phyloP scores from a whole-genome alignment of 2,797 vertebrate genomes.

The Odontamblyopus lacepedii region DNA sequence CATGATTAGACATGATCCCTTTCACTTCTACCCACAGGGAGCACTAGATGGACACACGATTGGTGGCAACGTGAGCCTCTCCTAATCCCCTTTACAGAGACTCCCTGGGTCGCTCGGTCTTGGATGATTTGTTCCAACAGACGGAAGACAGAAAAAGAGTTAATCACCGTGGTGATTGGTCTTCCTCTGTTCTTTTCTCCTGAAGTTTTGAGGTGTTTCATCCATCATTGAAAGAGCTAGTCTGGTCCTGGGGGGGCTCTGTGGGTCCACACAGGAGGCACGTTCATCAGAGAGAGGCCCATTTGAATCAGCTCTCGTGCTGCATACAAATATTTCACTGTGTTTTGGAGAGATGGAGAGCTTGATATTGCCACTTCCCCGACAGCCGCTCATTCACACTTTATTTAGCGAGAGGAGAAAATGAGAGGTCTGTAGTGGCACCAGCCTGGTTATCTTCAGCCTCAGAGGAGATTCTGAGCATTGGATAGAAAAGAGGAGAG shows the following conservation, averaged over 20 bases:
- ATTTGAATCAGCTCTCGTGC: conserved; percentile 48
- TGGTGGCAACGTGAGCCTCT: conserved; percentile 45
- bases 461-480: conserved; percentile 47
- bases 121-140: conserved; percentile 55
- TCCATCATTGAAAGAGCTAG: conserved; percentile 56
- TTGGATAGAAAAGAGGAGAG: conserved; percentile 39
- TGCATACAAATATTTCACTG: conserved; percentile 68
- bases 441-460: conserved; percentile 44
- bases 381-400: conserved; percentile 37
- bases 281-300: conserved; percentile 51
- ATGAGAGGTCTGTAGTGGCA: conserved; percentile 20
- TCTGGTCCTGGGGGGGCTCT: conserved; percentile 36
- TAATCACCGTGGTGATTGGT: conserved; percentile 51
- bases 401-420: conserved; percentile 36
- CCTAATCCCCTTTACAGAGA: conserved; percentile 65
- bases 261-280: conserved; percentile 20
- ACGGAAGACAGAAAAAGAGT: conserved; percentile 43
- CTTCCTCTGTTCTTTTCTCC: conserved; percentile 31
- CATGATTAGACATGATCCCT: not conserved
- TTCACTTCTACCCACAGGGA: not conserved
- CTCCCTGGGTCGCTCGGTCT: conserved; percentile 54
- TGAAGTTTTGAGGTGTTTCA: conserved; percentile 55
- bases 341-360: conserved; percentile 47
- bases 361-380: conserved; percentile 26
- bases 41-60: conserved; percentile 38